Evolutionary conservation across 2,113 vertebrate genomes (phyloP).

Genomic region (Sus scrofa): T2T-Sscrofa CM000824.6:225237501-225238000

Average conservation of each 20-base stretch:
- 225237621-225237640: background rate
- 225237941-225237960: too few species aligned
- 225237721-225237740: background rate
- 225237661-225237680: background rate
- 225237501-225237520: background rate
- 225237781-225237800: background rate
- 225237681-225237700: too few species aligned
- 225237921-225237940: too few species aligned
- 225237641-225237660: background rate
- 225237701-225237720: background rate
- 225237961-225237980: background rate
- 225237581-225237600: background rate
- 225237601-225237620: background rate
- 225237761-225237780: background rate
- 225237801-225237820: background rate
- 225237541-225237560: background rate
- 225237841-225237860: background rate
- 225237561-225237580: background rate
- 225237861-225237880: background rate
- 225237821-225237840: background rate
- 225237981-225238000: background rate
- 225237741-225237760: background rate
- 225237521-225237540: background rate
- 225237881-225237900: conserved; percentile 1
- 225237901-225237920: background rate